Conservation (phyloP, 2,888 invertebrate species). For the Tridacna gigas region DNA sequence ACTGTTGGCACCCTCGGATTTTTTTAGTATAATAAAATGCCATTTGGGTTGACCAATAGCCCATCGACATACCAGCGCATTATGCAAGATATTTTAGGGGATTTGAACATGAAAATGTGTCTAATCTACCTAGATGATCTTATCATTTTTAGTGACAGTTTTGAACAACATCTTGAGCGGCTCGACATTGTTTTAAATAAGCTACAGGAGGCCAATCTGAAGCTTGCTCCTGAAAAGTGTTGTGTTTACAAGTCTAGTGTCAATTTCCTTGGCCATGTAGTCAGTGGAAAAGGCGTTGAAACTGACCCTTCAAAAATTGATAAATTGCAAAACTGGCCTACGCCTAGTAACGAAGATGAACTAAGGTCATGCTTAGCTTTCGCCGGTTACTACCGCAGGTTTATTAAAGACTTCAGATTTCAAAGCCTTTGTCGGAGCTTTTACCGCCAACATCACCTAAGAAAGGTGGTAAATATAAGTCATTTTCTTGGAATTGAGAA, state of each 20-base stretch:
- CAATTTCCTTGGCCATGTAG: conserved; percentile 35
- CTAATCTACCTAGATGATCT: conserved; percentile 18
- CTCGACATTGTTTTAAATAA: neutral
- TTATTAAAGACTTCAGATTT: no score
- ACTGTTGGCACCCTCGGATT: conserved; percentile 18
- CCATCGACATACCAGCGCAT: conserved; percentile 4
- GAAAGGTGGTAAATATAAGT: conserved; percentile 23
- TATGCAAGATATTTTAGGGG: conserved; percentile 10
- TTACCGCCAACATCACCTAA: conserved; percentile 29
- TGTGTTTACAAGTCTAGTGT: neutral
- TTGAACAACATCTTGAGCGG: conserved; percentile 6
- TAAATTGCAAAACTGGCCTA: conserved; percentile 34
- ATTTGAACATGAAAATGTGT: conserved; percentile 11
- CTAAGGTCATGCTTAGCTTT: no score
- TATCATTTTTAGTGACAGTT: conserved; percentile 7
- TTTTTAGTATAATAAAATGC: conserved; percentile 8
- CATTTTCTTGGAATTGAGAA: conserved; percentile 29
- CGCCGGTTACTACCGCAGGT: conserved; percentile 34
- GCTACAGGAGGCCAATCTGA: neutral
- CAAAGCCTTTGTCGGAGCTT: no score
- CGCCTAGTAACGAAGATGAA: no score
- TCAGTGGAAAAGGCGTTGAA: conserved; percentile 22
- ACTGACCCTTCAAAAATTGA: conserved; percentile 30
- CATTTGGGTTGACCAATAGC: no score
- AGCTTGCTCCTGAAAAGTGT: conserved; percentile 15